Evolutionary conservation across 2,113 vertebrate genomes (phyloP), one percentile per base, ranked within the genome.

Genomic region (Perccottus glenii): DNA sequence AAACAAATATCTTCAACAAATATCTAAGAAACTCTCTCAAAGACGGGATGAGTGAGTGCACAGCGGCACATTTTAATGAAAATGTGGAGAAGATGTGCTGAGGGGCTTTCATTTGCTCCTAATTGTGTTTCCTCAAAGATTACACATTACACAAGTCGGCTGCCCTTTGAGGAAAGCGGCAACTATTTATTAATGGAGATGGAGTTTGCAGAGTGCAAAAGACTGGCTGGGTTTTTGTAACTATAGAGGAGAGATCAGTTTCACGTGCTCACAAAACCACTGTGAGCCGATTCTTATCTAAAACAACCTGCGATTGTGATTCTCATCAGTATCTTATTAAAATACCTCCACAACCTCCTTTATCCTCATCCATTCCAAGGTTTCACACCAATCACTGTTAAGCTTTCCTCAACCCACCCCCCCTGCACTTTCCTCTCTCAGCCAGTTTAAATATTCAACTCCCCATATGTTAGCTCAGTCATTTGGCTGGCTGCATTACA

Each of bases 371-470:
- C n/a, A 40, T 38, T 66, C 66, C 56, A 27, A 27, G 19, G 19
- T 60, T 68, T 71, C 76, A 57, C 66, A 43, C 76, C 51, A 47
- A 85, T 83, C 45, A 63, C 45, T 76, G 60, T 67, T 36, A 46
- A 56, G 64, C 69, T 70, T 69, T 67, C 67, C 44, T 65, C 75
- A 70, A 58, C 38, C 48, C 58, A 16, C 47, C 48, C 10, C 48
- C 16, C 6, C 7, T 53, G 55, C 64, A 50, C 53, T 48, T 4
- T 65, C 60, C 27, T 10, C 85, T 69, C 69, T 57, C 56, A 57
- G 42, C 76, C 76, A 45, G 35, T 80, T 84, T 82, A 83, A 87
- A 86, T 88, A 89, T 89, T 85, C 84, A 86, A 53, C 69, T 74
- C 76, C 74, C 72, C 73, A 63, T 73, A 78, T 79, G 75, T 78